phyloP scores from a whole-genome alignment of 2,888 invertebrate species.

The Harpalus rubripes region DNA sequence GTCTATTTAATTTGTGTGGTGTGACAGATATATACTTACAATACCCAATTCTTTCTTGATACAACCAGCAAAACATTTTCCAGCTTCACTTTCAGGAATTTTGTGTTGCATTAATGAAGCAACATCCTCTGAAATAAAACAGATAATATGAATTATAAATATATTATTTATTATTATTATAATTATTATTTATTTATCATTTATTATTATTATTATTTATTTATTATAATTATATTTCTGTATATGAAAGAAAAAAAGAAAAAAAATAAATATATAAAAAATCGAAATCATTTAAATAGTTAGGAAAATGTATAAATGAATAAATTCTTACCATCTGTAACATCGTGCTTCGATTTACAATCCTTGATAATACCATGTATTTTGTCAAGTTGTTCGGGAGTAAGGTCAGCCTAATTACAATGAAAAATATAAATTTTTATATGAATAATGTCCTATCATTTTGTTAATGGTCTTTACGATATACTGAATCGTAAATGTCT shows the following conservation, averaged over 20 bases:
- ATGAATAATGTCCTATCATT: too few species aligned
- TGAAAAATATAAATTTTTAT: neutral
- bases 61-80: conserved; percentile 39
- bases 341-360: conserved; percentile 14
- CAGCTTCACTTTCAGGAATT: conserved; percentile 2
- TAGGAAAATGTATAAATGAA: conserved; percentile 10
- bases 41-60: conserved; percentile 39
- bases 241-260: too few species aligned
- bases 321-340: conserved; percentile 30
- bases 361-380: neutral
- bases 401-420: conserved; percentile 3
- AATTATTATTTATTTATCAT: too few species aligned
- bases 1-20: too few species aligned
- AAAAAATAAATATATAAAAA: too few species aligned
- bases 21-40: conserved; percentile 41
- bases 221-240: too few species aligned
- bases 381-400: conserved; percentile 5
- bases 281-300: neutral
- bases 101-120: conserved; percentile 25
- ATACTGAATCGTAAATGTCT: too few species aligned
- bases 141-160: neutral
- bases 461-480: too few species aligned
- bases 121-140: conserved; percentile 38
- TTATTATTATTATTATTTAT: too few species aligned
- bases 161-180: too few species aligned